phyloP scores from a whole-genome alignment of 2,888 invertebrate genomes.

The Microdon myrmicae region DNA sequence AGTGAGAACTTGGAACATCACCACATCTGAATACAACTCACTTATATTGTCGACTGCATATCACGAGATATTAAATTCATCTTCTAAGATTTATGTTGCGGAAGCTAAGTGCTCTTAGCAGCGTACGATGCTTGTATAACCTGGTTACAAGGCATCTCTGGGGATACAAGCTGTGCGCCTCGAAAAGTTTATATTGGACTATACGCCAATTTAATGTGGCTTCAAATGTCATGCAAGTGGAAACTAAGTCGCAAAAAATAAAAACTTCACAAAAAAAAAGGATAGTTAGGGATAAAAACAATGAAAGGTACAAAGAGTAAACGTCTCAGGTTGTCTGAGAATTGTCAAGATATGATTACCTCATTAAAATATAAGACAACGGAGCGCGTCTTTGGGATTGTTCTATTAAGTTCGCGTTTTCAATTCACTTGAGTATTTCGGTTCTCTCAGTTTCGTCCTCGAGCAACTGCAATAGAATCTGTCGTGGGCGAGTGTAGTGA shows the following conservation, averaged over 20 bases:
- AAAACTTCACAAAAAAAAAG: not conserved
- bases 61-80: conserved; percentile 46
- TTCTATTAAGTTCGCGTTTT: no score
- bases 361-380: conserved; percentile 25
- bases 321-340: conserved; percentile 28
- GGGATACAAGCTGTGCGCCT: conserved; percentile 21
- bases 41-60: conserved; percentile 46
- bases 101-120: conserved; percentile 19
- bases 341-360: conserved; percentile 49
- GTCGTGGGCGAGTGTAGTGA: no score
- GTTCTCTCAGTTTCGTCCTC: no score
- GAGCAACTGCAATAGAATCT: no score
- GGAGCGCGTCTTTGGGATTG: no score
- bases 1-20: no score
- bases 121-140: conserved; percentile 13
- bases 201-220: conserved; percentile 46
- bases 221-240: conserved; percentile 29
- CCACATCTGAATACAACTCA: conserved; percentile 36
- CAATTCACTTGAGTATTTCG: no score
- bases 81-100: conserved; percentile 38
- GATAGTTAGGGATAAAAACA: not conserved
- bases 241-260: conserved; percentile 8
- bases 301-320: conserved; percentile 15
- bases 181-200: conserved; percentile 40
- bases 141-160: conserved; percentile 28